Base-by-base conservation (phyloP, 2,888 invertebrate genomes). In the Polylopha cassiicola region DNA sequence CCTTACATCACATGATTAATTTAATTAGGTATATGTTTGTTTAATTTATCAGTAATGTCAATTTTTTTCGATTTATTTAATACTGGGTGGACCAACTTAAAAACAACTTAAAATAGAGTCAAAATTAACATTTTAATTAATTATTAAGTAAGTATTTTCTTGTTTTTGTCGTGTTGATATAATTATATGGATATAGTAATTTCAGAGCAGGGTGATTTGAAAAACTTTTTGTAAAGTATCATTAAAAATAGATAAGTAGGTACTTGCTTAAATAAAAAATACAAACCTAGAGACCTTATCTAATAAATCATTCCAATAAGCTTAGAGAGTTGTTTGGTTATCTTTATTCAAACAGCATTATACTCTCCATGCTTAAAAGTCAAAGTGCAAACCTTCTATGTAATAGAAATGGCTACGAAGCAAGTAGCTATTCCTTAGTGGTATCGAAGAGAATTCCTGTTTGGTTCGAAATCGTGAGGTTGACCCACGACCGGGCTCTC, bases 341-440 rank as follows among this genome's bases (percentile, higher is more conserved):
- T 16, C 20, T 21, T 6, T 7, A 9, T 17, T 28, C 10, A 18
- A 17, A 8, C 10, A 6, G n/a, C 28, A 6, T 10, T 16, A 38
- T 38, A 31, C 20, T 31, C 30, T 31, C 37, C 11, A 29, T 14
- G 8, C 2, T 20, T 27, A 37, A 38, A 36, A 37, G 47, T 44
- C 47, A 44, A 44, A 48, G 48, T 37, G 45, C 43, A 43, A 46
- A 28, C 37, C 6, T 26, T 33, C 46, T 29, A 38, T 36, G 39
- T 46, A 48, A 48, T 33, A 46, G 39, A 27, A 42, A 42, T 37
- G 36, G 24, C 29, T 20, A 6, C 28, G 23, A 18, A 32, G 14
- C 15, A 4, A 9, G 22, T 22, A 29, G 42, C 33, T 42, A 41
- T 32, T 23, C 13, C 37, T 38, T 42, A 33, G 23, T 38, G 22